A percentile compares a stretch with the other conserved stretches of the same genome.
These are phyloP conservation scores for Colinus virginianus DNA, from an alignment of 2,113 vertebrate genomes.

Conservation along the genomic window DNA sequence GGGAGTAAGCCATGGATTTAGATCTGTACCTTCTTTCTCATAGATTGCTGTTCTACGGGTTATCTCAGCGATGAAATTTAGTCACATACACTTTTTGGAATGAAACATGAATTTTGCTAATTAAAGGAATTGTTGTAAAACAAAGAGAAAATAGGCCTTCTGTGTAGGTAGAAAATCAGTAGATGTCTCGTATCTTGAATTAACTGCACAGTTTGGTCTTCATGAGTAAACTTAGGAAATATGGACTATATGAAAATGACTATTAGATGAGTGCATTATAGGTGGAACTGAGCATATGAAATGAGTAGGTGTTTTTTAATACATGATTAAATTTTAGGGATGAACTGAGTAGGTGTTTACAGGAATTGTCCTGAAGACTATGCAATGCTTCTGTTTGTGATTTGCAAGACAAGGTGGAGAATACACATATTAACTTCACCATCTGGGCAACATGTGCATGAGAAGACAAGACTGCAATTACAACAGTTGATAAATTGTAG, in stretches of 20 bases:
- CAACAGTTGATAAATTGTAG: conserved; percentile 11
- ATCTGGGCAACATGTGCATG: not conserved
- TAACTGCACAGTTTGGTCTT: not conserved
- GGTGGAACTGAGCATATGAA: not conserved
- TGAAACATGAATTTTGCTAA: not conserved
- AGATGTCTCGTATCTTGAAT: not conserved
- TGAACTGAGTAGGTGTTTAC: not conserved
- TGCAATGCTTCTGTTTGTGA: not conserved
- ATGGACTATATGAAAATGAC: not conserved
- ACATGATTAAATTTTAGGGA: not conserved
- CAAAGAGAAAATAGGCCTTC: not conserved
- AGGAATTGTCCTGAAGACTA: not conserved
- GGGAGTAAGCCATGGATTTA: not conserved
- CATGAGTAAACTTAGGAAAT: not conserved
- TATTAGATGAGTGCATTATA: not conserved
- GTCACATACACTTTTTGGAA: not conserved
- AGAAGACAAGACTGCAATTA: not conserved
- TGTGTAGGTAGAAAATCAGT: not conserved
- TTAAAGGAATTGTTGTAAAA: not conserved
- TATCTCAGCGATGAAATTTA: not conserved
- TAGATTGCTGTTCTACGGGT: not conserved
- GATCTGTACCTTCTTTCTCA: not conserved
- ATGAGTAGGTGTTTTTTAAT: not conserved
- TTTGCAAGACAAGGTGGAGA: not conserved
- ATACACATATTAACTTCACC: not conserved